Evolutionary conservation across 2,797 vertebrate species (phyloP).

Genomic region (Siniperca obscura): DNA sequence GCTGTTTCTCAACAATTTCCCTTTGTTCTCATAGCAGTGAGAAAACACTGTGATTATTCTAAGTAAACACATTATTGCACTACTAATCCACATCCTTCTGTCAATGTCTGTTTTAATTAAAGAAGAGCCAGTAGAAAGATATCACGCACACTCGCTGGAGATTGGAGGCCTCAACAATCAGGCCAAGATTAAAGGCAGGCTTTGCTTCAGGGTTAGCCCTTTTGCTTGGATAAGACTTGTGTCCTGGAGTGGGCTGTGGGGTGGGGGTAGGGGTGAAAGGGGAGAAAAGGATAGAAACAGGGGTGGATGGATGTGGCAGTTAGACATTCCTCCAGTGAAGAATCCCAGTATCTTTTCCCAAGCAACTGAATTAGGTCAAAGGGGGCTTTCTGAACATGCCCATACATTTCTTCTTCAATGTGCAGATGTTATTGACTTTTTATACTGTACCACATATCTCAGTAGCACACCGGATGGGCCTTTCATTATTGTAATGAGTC

Average conservation of each 20-base stretch:
- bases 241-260: slow-evolving; percentile 62
- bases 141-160: slow-evolving; percentile 85
- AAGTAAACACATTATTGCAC: slow-evolving; percentile 93
- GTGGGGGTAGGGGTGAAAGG: slow-evolving; percentile 45
- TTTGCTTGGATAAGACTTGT: slow-evolving; percentile 75
- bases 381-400: slow-evolving; percentile 51
- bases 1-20: slow-evolving; percentile 88
- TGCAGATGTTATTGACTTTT: slow-evolving; percentile 63
- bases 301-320: slow-evolving; percentile 63
- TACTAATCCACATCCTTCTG: slow-evolving; percentile 93
- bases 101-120: slow-evolving; percentile 97
- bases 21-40: slow-evolving; percentile 91
- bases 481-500: slow-evolving; percentile 72
- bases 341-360: slow-evolving; percentile 68
- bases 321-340: slow-evolving; percentile 65
- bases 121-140: slow-evolving; percentile 88
- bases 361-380: slow-evolving; percentile 70
- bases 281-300: slow-evolving; percentile 61
- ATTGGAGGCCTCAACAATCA: slow-evolving; percentile 90
- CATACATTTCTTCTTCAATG: slow-evolving; percentile 43
- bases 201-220: slow-evolving; percentile 76
- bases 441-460: slow-evolving; percentile 35
- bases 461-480: slow-evolving; percentile 51
- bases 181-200: slow-evolving; percentile 90
- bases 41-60: slow-evolving; percentile 92